phyloP scores from a whole-genome alignment of 1,140 invertebrate species.

The Trichoplusia ni region DNA sequence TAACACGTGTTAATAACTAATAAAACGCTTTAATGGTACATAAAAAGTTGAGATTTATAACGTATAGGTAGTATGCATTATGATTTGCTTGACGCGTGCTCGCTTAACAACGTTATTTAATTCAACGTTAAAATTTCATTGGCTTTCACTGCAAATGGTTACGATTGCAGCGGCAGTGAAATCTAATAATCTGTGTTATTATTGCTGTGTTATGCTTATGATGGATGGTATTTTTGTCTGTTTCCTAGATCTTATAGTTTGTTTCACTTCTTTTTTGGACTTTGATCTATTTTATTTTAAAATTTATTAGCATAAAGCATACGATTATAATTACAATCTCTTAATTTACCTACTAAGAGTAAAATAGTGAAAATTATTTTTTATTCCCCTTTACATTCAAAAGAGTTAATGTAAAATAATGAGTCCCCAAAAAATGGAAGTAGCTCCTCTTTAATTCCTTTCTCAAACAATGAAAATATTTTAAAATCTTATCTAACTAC shows the following conservation, averaged over 20 bases:
- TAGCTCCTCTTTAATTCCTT: no score
- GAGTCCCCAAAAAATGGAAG: no score
- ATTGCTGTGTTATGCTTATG: slow-evolving; percentile 17
- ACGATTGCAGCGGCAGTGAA: slow-evolving; percentile 34
- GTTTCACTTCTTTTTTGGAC: no score
- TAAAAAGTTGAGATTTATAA: slow-evolving; percentile 80
- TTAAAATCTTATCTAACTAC: no score
- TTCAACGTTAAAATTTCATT: slow-evolving; percentile 64
- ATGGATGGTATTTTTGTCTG: not conserved
- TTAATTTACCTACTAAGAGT: no score
- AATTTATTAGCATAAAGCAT: no score
- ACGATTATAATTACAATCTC: no score
- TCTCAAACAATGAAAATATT: not conserved
- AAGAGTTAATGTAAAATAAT: no score
- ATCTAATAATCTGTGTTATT: slow-evolving; percentile 23
- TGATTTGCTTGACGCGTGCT: slow-evolving; percentile 60
- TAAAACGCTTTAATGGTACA: slow-evolving; percentile 79
- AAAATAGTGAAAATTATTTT: no score
- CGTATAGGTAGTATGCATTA: slow-evolving; percentile 69
- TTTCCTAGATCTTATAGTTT: not conserved
- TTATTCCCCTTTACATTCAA: no score
- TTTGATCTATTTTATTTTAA: no score
- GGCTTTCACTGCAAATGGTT: slow-evolving; percentile 49
- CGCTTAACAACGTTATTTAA: slow-evolving; percentile 62
- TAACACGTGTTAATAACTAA: slow-evolving; percentile 80